phyloP scores from a whole-genome alignment of 2,797 vertebrate genomes.

The Eulemur rubriventer region DNA sequence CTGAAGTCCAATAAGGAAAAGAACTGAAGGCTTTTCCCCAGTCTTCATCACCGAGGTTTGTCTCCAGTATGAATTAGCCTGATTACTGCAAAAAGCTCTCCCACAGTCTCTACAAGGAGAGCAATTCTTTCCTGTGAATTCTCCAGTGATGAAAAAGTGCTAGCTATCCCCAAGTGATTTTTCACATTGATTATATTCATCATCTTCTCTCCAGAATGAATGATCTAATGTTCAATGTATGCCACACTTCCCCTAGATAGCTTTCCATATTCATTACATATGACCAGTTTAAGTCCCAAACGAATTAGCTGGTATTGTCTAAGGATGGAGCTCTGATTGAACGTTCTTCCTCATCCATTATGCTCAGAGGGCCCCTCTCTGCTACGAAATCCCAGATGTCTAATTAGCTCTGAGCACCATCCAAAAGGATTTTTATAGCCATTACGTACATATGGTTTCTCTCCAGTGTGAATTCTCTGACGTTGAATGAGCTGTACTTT shows the following conservation, averaged over 20 bases:
- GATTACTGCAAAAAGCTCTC: slow-evolving; percentile 9
- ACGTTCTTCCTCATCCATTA: not conserved
- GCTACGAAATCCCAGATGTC: slow-evolving; percentile 22
- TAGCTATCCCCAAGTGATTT: not conserved
- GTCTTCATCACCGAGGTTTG: not conserved
- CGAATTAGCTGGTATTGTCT: not conserved
- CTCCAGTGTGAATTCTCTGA: slow-evolving; percentile 66
- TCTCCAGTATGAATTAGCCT: slow-evolving; percentile 43
- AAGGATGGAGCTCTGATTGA: not conserved
- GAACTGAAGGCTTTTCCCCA: not conserved
- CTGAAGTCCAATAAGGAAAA: not conserved
- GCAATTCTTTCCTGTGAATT: slow-evolving; percentile 17
- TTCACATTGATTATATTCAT: not conserved
- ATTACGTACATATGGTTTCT: not conserved
- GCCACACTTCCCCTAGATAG: not conserved
- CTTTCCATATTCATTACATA: not conserved
- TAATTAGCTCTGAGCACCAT: not conserved
- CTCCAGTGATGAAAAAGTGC: slow-evolving; percentile 5
- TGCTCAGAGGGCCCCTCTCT: not conserved
- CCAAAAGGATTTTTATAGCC: not conserved
- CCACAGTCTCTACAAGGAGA: not conserved
- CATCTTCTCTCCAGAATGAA: not conserved
- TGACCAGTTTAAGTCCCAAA: not conserved
- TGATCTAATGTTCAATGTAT: not conserved
- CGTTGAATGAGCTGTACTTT: slow-evolving; percentile 26